phyloP scores from a whole-genome alignment of 2,113 vertebrate species.

The Oncorhynchus masou region DNA sequence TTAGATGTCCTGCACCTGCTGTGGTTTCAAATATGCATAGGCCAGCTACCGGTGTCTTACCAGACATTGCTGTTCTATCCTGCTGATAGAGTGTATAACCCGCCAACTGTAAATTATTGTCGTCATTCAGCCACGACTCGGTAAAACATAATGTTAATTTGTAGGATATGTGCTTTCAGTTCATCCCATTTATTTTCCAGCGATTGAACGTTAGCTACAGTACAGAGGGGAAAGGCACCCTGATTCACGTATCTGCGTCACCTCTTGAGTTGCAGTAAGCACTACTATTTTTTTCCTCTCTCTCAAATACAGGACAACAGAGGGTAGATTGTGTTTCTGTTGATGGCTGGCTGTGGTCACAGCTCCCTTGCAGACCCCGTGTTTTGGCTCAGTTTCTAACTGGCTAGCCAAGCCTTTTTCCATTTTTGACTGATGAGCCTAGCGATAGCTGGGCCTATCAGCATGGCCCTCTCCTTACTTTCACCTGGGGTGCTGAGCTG shows the following conservation, averaged over 20 bases:
- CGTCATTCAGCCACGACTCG: no score
- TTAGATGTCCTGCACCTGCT: no score
- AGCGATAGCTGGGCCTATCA: conserved; percentile 42
- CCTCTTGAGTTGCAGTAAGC: conserved; percentile 36
- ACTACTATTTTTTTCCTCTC: conserved; percentile 18
- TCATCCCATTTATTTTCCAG: no score
- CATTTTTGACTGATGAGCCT: conserved; percentile 74
- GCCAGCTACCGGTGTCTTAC: no score
- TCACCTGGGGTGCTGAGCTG: conserved; percentile 53
- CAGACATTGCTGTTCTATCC: no score
- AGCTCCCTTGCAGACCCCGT: conserved; percentile 14
- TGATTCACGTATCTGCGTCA: conserved; percentile 2
- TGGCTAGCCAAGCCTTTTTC: conserved; percentile 65
- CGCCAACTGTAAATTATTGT: no score
- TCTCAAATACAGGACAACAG: conserved; percentile 26
- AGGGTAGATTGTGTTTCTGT: conserved; percentile 49
- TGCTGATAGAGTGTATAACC: no score
- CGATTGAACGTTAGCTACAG: no score
- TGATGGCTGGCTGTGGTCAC: conserved; percentile 19
- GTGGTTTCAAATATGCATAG: no score
- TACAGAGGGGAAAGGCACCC: no score
- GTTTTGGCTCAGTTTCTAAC: conserved; percentile 17
- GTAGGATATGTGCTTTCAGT: no score
- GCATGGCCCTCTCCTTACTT: conserved; percentile 65
- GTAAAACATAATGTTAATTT: no score